Percentiles rank a stretch among this genome's conserved stretches.
phyloP scores from a whole-genome alignment of 2,797 vertebrate species.

The Serranus cabrilla region DNA sequence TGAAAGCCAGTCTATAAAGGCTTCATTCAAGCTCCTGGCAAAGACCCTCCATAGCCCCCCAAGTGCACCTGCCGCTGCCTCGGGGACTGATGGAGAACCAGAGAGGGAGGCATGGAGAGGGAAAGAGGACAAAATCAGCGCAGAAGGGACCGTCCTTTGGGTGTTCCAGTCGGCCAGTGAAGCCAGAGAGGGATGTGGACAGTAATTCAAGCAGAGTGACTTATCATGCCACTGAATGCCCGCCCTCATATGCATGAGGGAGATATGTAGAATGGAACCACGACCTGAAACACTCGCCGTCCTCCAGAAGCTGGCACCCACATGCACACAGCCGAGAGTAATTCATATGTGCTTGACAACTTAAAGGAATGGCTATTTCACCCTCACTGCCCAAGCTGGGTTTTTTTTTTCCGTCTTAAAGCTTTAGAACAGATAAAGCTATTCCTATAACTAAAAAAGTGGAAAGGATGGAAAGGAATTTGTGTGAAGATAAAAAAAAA shows the following conservation, averaged over 20 bases:
- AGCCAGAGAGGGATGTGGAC: slow-evolving; percentile 33
- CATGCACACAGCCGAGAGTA: slow-evolving; percentile 21
- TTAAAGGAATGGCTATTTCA: slow-evolving; percentile 14
- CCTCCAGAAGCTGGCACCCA: slow-evolving; percentile 7
- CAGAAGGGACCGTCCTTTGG: slow-evolving; percentile 56
- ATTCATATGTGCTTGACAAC: slow-evolving; percentile 8
- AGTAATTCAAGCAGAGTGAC: slow-evolving; percentile 34
- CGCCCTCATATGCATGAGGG: slow-evolving; percentile 24
- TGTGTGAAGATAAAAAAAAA: slow-evolving; percentile 35
- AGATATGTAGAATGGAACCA: slow-evolving; percentile 25
- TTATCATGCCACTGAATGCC: slow-evolving; percentile 33
- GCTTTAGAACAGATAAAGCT: slow-evolving; percentile 19
- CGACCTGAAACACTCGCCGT: slow-evolving; percentile 32
- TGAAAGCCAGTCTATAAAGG: slow-evolving; percentile 81
- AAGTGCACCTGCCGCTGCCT: slow-evolving; percentile 78
- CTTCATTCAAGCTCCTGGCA: slow-evolving; percentile 81
- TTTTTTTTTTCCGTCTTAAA: not conserved
- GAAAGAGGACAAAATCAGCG: slow-evolving; percentile 47
- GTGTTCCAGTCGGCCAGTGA: slow-evolving; percentile 47
- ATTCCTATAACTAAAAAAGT: slow-evolving; percentile 9
- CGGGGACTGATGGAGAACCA: slow-evolving; percentile 62
- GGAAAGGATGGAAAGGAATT: slow-evolving; percentile 11
- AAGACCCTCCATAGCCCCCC: slow-evolving; percentile 57
- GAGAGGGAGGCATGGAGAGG: slow-evolving; percentile 52
- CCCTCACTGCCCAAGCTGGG: not conserved